Evolutionary conservation across 2,888 invertebrate genomes (phyloP).

Genomic region (Phortica okadai): DNA sequence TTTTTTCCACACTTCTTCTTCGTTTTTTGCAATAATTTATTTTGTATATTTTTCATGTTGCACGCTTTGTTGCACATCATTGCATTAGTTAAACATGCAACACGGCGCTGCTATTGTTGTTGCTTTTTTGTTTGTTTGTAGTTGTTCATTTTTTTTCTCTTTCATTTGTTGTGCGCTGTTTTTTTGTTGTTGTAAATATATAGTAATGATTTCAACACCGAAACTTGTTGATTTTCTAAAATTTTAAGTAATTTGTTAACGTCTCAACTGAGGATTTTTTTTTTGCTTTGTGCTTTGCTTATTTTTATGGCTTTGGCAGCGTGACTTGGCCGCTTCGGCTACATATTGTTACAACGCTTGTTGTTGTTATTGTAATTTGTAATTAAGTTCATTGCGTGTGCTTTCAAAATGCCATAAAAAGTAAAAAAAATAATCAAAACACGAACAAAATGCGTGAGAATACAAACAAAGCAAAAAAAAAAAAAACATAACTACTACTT

Average conservation of each 20-base stretch:
- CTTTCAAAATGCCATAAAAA: constrained; percentile 61
- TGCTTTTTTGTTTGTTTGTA: constrained; percentile 5
- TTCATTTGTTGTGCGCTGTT: neutral
- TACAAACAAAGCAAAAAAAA: neutral
- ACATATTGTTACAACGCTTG: neutral
- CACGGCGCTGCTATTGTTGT: neutral
- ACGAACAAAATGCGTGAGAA: neutral
- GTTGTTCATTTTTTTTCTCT: neutral
- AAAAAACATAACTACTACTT: neutral
- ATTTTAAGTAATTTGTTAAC: constrained; percentile 17
- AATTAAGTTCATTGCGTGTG: constrained; percentile 59
- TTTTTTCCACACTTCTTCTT: neutral
- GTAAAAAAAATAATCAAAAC: constrained; percentile 42
- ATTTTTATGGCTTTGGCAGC: neutral
- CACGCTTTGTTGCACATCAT: constrained; percentile 63
- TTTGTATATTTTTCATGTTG: constrained; percentile 52
- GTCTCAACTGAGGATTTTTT: neutral
- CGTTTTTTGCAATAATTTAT: constrained; percentile 18
- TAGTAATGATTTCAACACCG: constrained; percentile 30
- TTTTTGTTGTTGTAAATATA: neutral
- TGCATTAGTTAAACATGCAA: constrained; percentile 49
- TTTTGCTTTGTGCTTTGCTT: neutral
- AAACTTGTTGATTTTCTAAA: constrained; percentile 50
- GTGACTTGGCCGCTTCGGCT: constrained; percentile 1
- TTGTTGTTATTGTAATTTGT: constrained; percentile 38